A percentile compares a stretch with the other conserved stretches of the same genome.
Evolutionary conservation across 2,888 invertebrate species (phyloP).

Genomic region (Melinaea marsaeus): DNA sequence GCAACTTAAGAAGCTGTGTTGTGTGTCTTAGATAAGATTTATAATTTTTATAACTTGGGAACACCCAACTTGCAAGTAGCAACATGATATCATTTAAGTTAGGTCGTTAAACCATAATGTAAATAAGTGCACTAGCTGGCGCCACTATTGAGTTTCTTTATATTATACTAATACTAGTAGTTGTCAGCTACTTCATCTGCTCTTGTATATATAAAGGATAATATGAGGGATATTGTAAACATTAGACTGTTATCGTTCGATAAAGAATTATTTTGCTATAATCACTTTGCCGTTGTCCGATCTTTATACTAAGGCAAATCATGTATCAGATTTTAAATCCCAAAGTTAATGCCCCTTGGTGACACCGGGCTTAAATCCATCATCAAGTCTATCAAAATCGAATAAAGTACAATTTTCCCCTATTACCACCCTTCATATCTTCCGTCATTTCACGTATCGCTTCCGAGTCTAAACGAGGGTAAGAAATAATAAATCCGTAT

Average conservation of each 20-base stretch:
- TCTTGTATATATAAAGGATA: too few species aligned
- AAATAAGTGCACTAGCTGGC: conserved; percentile 3
- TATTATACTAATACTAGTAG: neutral
- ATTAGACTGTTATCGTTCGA: too few species aligned
- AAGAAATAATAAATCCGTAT: conserved; percentile 75
- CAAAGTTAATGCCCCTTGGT: conserved; percentile 43
- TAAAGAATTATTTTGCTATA: too few species aligned
- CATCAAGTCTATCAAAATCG: conserved; percentile 75
- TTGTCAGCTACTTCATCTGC: too few species aligned
- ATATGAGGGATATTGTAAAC: too few species aligned
- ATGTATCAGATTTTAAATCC: conserved; percentile 20
- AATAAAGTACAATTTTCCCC: conserved; percentile 76
- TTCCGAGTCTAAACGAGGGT: conserved; percentile 72
- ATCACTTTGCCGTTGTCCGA: neutral
- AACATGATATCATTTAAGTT: neutral
- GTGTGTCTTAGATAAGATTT: conserved; percentile 55
- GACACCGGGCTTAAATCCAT: conserved; percentile 66
- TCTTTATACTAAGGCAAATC: neutral
- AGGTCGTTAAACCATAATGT: neutral
- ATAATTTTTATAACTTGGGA: conserved; percentile 48
- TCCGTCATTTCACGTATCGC: conserved; percentile 76
- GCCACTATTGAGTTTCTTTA: conserved; percentile 1
- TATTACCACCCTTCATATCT: conserved; percentile 75
- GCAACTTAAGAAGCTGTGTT: conserved; percentile 68
- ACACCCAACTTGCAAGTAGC: conserved; percentile 46